These are phyloP conservation scores for Haemorhous mexicanus DNA, from an alignment of 2,113 vertebrate genomes.

Conservation along the genomic window DNA sequence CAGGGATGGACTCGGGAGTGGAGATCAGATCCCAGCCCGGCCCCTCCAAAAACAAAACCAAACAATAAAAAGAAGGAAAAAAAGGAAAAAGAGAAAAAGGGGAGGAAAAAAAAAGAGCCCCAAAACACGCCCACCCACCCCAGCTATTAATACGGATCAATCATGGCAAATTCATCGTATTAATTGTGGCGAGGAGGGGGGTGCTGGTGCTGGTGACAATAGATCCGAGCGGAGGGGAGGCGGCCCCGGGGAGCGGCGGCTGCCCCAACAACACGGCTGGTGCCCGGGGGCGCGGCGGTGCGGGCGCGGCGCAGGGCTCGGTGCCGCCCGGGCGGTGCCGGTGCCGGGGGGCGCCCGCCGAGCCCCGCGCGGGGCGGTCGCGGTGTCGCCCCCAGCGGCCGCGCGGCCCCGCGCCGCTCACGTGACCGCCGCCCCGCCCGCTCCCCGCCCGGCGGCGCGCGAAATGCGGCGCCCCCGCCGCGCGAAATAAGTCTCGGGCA, in stretches of 20 bases:
- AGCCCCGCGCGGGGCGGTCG: too few relatives aligned
- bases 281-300: not conserved
- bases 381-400: too few relatives aligned
- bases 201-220: slow-evolving; percentile 11
- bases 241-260: not conserved
- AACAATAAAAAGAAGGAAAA: not conserved
- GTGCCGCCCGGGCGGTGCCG: too few relatives aligned
- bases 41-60: slow-evolving; percentile 23
- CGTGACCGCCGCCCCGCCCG: not conserved
- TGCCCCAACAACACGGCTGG: not conserved
- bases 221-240: slow-evolving; percentile 11
- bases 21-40: not conserved
- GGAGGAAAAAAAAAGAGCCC: not conserved
- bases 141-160: slow-evolving; percentile 21
- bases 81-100: not conserved
- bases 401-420: too few relatives aligned
- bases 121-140: slow-evolving; percentile 38
- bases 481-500: slow-evolving; percentile 64
- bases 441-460: slow-evolving; percentile 21
- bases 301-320: not conserved
- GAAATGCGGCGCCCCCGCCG: slow-evolving; percentile 28
- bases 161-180: slow-evolving; percentile 18
- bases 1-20: not conserved
- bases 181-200: not conserved
- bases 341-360: too few relatives aligned